Evolutionary conservation across 2,888 invertebrate species (phyloP).

Genomic region (Rhagonycha fulva): DNA sequence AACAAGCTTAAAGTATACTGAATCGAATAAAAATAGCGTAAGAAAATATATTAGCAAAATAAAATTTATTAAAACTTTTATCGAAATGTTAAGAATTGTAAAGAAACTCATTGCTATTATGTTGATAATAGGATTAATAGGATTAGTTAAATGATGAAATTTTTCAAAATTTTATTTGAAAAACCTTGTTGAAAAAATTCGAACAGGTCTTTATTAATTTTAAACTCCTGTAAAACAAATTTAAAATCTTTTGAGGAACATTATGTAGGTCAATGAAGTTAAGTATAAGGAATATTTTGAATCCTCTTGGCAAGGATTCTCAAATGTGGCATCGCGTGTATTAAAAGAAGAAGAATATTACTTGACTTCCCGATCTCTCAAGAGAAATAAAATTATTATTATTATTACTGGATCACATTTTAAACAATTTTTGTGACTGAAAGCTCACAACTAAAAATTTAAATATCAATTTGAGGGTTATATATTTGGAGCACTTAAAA

Average conservation of each 20-base stretch:
- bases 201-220: too few species aligned
- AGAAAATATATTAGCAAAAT: constrained; percentile 8
- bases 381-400: not conserved
- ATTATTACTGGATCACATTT: too few species aligned
- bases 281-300: not conserved
- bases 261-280: not conserved
- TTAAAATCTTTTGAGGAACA: not conserved
- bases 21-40: constrained; percentile 13
- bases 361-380: not conserved
- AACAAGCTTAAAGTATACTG: constrained; percentile 28
- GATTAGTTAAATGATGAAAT: not conserved
- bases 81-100: not conserved
- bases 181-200: not conserved
- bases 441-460: too few species aligned
- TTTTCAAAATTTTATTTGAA: not conserved
- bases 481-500: not conserved
- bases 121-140: not conserved
- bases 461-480: not conserved
- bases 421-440: too few species aligned
- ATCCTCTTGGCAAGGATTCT: not conserved
- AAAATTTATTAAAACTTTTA: constrained; percentile 7
- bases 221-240: too few species aligned
- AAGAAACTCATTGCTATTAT: not conserved
- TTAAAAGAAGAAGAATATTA: not conserved
- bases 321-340: not conserved